Conservation (phyloP, 2,113 vertebrate genomes). For the Glaucidium brasilianum region DNA sequence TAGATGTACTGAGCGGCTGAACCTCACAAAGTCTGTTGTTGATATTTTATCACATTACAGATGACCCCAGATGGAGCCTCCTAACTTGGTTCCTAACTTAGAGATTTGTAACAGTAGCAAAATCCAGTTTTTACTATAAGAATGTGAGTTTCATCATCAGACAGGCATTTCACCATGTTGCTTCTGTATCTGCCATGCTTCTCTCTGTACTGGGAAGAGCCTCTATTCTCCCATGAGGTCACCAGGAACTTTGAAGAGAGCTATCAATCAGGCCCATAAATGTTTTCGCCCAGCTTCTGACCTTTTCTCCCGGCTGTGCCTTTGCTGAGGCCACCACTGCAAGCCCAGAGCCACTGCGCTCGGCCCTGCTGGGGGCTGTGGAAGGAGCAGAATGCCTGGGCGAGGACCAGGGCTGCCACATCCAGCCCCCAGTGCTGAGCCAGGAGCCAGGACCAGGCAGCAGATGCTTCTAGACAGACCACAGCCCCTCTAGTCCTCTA, state of each 20-base stretch:
- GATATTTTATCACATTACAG: not conserved
- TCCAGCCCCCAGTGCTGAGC: not conserved
- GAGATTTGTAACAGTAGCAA: not conserved
- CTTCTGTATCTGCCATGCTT: fast-evolving
- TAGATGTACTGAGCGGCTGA: fast-evolving
- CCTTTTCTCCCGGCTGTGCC: fast-evolving
- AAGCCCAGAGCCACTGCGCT: not conserved
- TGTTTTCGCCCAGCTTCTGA: not conserved
- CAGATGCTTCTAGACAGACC: not conserved
- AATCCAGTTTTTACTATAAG: not conserved
- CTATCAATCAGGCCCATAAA: fast-evolving
- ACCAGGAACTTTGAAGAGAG: fast-evolving
- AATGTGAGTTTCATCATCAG: not conserved
- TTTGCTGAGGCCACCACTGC: not conserved
- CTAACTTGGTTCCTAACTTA: not conserved
- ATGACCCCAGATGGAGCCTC: not conserved
- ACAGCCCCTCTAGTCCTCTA: not conserved
- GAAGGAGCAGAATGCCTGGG: fast-evolving
- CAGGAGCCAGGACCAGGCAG: fast-evolving
- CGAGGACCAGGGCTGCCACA: not conserved
- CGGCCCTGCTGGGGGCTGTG: fast-evolving
- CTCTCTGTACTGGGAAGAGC: not conserved
- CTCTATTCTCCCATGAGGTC: not conserved
- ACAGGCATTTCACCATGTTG: fast-evolving
- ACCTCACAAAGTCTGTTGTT: not conserved